These are phyloP conservation scores for Epinotia bilunana DNA, from an alignment of 2,888 invertebrate species.

Conservation along the genomic window DNA sequence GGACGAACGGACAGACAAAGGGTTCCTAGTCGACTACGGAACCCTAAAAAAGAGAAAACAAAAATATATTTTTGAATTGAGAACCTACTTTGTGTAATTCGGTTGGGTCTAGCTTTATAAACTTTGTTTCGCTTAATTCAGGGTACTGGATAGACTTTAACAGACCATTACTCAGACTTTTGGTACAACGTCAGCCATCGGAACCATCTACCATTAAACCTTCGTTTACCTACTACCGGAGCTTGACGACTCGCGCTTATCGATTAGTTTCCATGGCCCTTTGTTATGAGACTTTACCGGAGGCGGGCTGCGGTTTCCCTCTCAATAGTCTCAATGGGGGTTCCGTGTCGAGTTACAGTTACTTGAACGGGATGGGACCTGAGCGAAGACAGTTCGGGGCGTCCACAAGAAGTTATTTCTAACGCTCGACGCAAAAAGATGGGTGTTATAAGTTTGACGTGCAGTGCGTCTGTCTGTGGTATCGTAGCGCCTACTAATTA, in stretches of 20 bases:
- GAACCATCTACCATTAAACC: constrained; percentile 3
- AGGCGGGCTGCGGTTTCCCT: not conserved
- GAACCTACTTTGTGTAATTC: too few relatives aligned
- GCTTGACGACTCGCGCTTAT: not conserved
- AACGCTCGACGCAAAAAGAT: too few relatives aligned
- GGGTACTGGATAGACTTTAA: not conserved
- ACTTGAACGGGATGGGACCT: not conserved
- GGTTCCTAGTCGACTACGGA: too few relatives aligned
- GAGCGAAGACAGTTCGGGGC: not conserved
- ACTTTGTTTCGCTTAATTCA: too few relatives aligned
- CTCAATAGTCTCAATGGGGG: not conserved
- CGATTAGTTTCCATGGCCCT: constrained; percentile 18
- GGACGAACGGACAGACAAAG: too few relatives aligned
- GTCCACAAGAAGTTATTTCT: too few relatives aligned
- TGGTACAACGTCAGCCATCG: not conserved
- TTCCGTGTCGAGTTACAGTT: constrained; percentile 4
- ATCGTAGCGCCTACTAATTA: too few relatives aligned
- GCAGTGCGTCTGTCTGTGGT: too few relatives aligned
- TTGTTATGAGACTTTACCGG: not conserved
- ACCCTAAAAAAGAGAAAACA: too few relatives aligned
- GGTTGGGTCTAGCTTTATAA: too few relatives aligned
- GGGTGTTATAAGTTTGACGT: too few relatives aligned
- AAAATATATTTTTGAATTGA: too few relatives aligned
- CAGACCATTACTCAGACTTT: not conserved
- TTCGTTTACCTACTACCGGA: constrained; percentile 8